phyloP scores from a whole-genome alignment of 2,797 vertebrate genomes.

The Platyrinchus mystaceus region DNA sequence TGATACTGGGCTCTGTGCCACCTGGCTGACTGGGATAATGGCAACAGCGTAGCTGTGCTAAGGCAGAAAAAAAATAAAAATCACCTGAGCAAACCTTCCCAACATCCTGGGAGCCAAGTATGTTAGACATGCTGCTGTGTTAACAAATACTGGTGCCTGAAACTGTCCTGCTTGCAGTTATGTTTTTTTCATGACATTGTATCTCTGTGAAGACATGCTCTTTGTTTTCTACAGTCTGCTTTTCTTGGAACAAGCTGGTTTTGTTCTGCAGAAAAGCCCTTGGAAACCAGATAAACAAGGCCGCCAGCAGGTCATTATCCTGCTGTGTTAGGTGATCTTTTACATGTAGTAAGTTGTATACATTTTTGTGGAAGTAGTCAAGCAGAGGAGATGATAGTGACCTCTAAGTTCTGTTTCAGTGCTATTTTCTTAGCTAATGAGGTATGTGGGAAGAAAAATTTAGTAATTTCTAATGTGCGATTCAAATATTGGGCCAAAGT shows the following conservation, averaged over 20 bases:
- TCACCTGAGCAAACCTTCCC: neutral
- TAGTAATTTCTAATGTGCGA: neutral
- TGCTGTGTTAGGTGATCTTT: neutral
- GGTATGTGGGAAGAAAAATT: neutral
- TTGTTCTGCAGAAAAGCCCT: neutral
- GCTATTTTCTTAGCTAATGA: neutral
- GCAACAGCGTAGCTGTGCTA: neutral
- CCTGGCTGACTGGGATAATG: neutral
- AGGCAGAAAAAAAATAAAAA: neutral
- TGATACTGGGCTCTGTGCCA: neutral
- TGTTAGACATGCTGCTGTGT: neutral
- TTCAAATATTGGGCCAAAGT: neutral
- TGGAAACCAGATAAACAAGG: neutral
- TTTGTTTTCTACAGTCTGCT: neutral
- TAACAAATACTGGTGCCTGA: neutral
- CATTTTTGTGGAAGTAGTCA: neutral
- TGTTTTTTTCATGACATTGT: neutral
- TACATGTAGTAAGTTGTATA: neutral
- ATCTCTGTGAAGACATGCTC: neutral
- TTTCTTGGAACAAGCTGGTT: neutral
- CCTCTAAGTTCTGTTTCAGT: neutral
- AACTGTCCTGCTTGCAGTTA: neutral
- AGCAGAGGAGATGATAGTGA: neutral
- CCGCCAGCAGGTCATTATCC: neutral
- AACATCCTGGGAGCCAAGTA: accelerated